A percentile compares a stretch with the other conserved stretches of the same genome.
Conservation (phyloP, 2,113 vertebrate species). For the Balaenoptera acutorostrata region DNA sequence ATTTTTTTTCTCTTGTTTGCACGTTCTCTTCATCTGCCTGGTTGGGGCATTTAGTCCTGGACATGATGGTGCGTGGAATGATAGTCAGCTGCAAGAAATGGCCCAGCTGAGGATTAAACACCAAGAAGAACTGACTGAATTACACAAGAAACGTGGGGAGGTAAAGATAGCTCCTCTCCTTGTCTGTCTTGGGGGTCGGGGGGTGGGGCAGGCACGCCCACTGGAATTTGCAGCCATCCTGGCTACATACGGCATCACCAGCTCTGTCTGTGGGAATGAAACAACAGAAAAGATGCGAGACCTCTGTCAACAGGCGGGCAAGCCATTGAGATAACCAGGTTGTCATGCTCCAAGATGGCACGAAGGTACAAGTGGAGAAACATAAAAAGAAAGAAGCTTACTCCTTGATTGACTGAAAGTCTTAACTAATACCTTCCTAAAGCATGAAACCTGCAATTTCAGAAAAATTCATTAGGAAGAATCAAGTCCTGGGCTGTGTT, state of each 20-base stretch:
- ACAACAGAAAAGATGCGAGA: neutral
- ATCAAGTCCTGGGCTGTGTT: neutral
- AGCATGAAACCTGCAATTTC: neutral
- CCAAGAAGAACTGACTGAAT: constrained; percentile 95
- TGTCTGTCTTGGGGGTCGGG: neutral
- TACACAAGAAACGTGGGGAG: constrained; percentile 98
- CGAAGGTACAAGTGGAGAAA: neutral
- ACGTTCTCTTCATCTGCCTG: neutral
- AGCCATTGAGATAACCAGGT: neutral
- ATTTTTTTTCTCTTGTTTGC: neutral
- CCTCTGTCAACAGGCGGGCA: neutral
- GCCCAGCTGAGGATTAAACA: constrained; percentile 93
- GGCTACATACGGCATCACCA: neutral
- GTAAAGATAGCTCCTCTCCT: constrained; percentile 70
- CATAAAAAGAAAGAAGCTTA: neutral
- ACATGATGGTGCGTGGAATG: constrained; percentile 84
- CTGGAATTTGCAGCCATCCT: neutral
- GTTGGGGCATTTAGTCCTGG: constrained; percentile 78
- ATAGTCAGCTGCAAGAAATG: constrained; percentile 92
- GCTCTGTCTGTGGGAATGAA: neutral
- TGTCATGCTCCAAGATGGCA: fast-evolving
- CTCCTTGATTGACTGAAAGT: fast-evolving
- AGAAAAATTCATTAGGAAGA: neutral
- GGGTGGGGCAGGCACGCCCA: too few species aligned
- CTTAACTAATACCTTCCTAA: neutral